Evolutionary conservation across 2,888 invertebrate species (phyloP), one percentile per base, ranked within the genome.

Genomic region (Drosophila aldrichi): DNA sequence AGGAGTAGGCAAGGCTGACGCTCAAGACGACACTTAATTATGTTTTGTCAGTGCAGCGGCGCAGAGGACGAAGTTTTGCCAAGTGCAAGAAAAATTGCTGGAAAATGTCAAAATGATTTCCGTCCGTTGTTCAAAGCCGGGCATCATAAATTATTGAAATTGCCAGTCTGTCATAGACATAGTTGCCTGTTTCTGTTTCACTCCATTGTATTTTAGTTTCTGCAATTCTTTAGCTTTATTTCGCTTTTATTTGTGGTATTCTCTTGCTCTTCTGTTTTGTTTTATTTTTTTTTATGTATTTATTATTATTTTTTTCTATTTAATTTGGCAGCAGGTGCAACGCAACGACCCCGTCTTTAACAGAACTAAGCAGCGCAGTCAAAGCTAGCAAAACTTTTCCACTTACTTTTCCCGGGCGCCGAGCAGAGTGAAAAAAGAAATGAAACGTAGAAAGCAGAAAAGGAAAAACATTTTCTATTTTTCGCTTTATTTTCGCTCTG

Each of bases 1-100:
- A 6, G 25, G 6, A 25, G 54, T 9, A 12, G 54, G 25, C 22
- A n/a, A 54, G 34, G 36, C 2, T 38, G 67, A 57, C 64, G 66
- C 80, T 78, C 81, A 84, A 84, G 84, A 84, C 84, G 82, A 82
- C 84, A 87, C 84, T 87, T 84, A 84, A 84, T 84, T 84, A 84
- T 84, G 82, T 82, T 82, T 84, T 84, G 76, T 54, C 58, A 52
- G 41, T 64, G 48, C 68, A 56, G 48, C 56, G 65, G 62, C 62
- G 54, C 59, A 48, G 32, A 34, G 49, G 70, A 68, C 66, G 59
- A 75, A 74, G 55, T 64, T 77, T 77, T 61, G 34, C 46, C 64
- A 48, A 51, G 38, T 68, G 25, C 57, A 72, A 73, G 85, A 86
- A 83, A 86, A 83, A 83, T 83, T 79, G 81, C 70, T 81, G 67